Evolutionary conservation across 2,113 vertebrate genomes (phyloP).

Genomic region (Brachyistius frenatus): DNA sequence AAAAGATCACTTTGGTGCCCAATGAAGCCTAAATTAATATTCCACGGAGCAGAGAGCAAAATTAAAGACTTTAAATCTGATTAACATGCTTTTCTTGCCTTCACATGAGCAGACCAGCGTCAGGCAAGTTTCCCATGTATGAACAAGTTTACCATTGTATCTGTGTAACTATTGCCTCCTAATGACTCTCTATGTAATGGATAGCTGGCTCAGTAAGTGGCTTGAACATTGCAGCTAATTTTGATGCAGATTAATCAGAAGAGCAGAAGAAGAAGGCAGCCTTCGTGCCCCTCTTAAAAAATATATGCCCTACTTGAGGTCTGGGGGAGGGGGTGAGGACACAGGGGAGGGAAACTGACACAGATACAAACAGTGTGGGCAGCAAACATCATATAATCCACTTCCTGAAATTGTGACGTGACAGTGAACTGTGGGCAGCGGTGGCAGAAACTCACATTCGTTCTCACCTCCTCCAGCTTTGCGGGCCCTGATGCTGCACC

Average conservation of each 20-base stretch:
- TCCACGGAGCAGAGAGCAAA: background rate
- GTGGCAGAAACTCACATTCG: constrained; percentile 29
- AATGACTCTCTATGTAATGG: too few species aligned
- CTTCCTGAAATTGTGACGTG: constrained; percentile 13
- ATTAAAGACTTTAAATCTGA: background rate
- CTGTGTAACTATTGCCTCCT: too few species aligned
- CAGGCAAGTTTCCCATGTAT: too few species aligned
- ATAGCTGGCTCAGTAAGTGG: too few species aligned
- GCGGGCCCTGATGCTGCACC: constrained; percentile 61
- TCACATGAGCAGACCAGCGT: too few species aligned
- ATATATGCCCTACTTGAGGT: too few species aligned
- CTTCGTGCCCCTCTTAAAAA: too few species aligned
- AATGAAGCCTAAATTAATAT: background rate
- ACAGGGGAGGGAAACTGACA: background rate
- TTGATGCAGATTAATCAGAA: too few species aligned
- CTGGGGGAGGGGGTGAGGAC: constrained; percentile 1
- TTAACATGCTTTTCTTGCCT: too few species aligned
- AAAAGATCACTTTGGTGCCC: background rate
- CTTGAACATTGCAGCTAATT: too few species aligned
- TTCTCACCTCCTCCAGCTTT: constrained; percentile 73
- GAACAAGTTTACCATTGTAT: too few species aligned
- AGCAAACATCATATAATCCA: constrained; percentile 16
- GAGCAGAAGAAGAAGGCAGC: too few species aligned
- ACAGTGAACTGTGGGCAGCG: constrained; percentile 30
- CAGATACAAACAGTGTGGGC: constrained; percentile 28